Evolutionary conservation across 2,113 vertebrate genomes (phyloP), one percentile per base, ranked within the genome.

Genomic region (Coregonus clupeaformis): DNA sequence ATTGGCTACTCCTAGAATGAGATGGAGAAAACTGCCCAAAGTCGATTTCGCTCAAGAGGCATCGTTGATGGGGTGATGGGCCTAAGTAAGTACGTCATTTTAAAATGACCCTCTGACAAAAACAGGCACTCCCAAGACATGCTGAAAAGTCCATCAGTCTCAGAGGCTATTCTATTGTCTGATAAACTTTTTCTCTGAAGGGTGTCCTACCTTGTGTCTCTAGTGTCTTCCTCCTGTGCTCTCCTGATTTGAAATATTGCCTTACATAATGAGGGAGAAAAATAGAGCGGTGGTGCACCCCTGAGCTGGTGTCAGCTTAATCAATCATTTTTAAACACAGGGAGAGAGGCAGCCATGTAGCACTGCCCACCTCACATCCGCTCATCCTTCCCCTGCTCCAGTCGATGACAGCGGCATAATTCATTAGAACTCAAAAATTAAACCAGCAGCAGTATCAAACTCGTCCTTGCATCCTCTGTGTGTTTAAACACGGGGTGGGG

Each of bases 301-400:
- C 92, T 86, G 89, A 89, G 92, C 91, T 83, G 78, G 87, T 91
- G 89, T 91, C 92, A 91, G 90, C 90, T 92, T 93, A 94, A 95
- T 94, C 92, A 93, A 94, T 96, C 93, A 94, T 93, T 93, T 94
- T 92, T 91, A 95, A 95, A 93, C 89, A 94, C 84, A 77, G 89
- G 89, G 86, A 90, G 87, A 94, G 84, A 77, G 89, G 90, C 86
- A 90, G 87, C 89, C 83, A 70, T 80, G 86, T 91, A 92, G 36
- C 36, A 11, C 36, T 78, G 86, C 89, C 84, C 69, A 72, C 85
- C 90, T 91, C 70, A 55, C 89, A 91, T 90, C 79, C 66, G 36
- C 36, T 76, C 83, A 89, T 91, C 94, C 85, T 90, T 91, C 88
- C 89, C 77, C 87, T 81, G 85, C 88, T 90, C 84, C 80, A 90